Percentiles rank a stretch among this genome's conserved stretches.
phyloP scores from a whole-genome alignment of 2,113 vertebrate genomes.

The Oostethus manadensis region DNA sequence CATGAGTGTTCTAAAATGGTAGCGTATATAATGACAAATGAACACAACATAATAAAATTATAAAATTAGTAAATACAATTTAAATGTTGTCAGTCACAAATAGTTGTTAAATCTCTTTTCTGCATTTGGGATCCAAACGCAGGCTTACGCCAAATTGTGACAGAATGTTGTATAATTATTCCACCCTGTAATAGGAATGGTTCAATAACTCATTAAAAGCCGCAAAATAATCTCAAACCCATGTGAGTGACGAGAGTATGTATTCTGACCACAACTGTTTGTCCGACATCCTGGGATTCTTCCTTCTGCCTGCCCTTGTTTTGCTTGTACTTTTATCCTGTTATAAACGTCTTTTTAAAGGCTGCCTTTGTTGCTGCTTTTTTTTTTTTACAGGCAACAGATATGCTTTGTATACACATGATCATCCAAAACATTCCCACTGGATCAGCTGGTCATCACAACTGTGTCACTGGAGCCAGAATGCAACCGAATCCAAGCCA shows the following conservation, averaged over 20 bases:
- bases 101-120: no score
- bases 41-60: no score
- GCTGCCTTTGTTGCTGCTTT: conserved; percentile 41
- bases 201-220: neutral
- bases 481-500: neutral
- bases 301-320: neutral
- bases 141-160: no score
- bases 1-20: no score
- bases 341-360: conserved; percentile 2
- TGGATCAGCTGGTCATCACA: conserved; percentile 59
- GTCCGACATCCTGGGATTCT: neutral
- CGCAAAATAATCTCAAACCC: neutral
- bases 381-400: conserved; percentile 34
- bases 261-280: neutral
- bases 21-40: no score
- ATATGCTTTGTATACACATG: conserved; percentile 30
- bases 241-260: no score
- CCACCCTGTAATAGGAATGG: neutral
- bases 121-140: no score
- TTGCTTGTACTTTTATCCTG: neutral
- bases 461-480: conserved; percentile 21
- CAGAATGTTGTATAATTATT: no score
- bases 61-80: no score
- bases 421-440: conserved; percentile 6
- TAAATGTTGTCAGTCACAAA: no score